These are phyloP conservation scores for Dysmachus trigonus DNA, from an alignment of 2,888 invertebrate genomes.

Conservation along the genomic window DNA sequence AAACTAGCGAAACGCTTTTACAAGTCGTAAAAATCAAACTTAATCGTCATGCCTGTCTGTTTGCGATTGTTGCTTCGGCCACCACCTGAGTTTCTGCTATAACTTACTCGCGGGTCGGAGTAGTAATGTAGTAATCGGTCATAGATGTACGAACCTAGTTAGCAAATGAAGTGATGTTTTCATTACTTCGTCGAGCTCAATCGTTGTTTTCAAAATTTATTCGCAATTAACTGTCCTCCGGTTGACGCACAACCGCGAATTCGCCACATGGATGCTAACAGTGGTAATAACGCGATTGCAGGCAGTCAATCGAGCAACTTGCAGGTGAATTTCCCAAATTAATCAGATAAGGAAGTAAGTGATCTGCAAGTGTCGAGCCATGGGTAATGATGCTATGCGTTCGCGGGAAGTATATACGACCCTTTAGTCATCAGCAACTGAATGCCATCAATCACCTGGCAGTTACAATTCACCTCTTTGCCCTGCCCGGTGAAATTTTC, in stretches of 20 bases:
- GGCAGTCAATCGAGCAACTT: not conserved
- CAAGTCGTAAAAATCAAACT: not conserved
- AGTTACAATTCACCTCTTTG: not conserved
- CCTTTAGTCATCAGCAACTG: not conserved
- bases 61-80: not conserved
- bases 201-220: not conserved
- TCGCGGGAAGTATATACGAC: not conserved
- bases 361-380: not conserved
- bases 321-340: not conserved
- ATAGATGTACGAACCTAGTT: not conserved
- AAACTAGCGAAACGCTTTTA: not conserved
- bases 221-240: not conserved
- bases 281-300: not conserved
- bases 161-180: not conserved
- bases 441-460: not conserved
- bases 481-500: not conserved
- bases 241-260: not conserved
- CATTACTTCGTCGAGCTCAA: not conserved
- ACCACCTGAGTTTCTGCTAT: not conserved
- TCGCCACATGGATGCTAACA: not conserved
- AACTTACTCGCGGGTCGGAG: not conserved
- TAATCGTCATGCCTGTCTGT: not conserved
- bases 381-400: not conserved
- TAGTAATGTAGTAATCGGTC: not conserved
- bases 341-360: not conserved